These are phyloP conservation scores for Trichopoda pennipes DNA, from an alignment of 2,888 invertebrate species.

Conservation along the genomic window DNA sequence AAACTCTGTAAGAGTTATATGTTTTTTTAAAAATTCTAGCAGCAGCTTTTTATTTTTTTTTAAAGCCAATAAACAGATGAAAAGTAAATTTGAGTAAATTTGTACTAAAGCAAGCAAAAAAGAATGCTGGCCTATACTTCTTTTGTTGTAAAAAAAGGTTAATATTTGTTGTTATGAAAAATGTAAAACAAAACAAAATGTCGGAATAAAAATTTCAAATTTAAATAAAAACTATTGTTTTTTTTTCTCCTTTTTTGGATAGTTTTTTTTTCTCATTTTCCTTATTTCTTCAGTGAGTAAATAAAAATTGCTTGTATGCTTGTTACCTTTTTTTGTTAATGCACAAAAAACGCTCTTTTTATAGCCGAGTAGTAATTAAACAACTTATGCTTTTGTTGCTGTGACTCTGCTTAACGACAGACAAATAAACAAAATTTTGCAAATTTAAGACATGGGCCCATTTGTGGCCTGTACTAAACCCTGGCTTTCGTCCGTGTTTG, in stretches of 20 bases:
- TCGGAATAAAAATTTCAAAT: neutral
- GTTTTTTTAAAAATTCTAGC: slow-evolving; percentile 25
- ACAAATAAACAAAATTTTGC: slow-evolving; percentile 31
- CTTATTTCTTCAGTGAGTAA: slow-evolving; percentile 14
- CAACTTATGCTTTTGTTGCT: slow-evolving; percentile 17
- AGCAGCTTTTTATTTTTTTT: slow-evolving; percentile 9
- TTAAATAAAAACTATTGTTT: neutral
- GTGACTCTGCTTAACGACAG: slow-evolving; percentile 34
- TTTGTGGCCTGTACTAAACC: slow-evolving; percentile 73
- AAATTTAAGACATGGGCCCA: slow-evolving; percentile 78
- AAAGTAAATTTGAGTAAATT: slow-evolving; percentile 9
- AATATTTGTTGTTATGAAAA: neutral
- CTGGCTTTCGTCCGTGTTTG: slow-evolving; percentile 48
- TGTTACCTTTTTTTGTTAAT: slow-evolving; percentile 27
- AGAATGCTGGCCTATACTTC: slow-evolving; percentile 4
- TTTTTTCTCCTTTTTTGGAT: neutral
- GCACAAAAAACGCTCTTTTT: slow-evolving; percentile 32
- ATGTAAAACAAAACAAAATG: neutral
- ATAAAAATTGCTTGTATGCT: slow-evolving; percentile 22
- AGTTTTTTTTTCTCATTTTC: neutral
- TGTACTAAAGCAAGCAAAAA: neutral
- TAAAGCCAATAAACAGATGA: slow-evolving; percentile 4
- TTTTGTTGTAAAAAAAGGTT: neutral
- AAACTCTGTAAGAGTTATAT: slow-evolving; percentile 29
- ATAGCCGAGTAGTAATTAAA: slow-evolving; percentile 17